Conservation (phyloP, 2,113 vertebrate genomes). For the Python bivittatus region DNA sequence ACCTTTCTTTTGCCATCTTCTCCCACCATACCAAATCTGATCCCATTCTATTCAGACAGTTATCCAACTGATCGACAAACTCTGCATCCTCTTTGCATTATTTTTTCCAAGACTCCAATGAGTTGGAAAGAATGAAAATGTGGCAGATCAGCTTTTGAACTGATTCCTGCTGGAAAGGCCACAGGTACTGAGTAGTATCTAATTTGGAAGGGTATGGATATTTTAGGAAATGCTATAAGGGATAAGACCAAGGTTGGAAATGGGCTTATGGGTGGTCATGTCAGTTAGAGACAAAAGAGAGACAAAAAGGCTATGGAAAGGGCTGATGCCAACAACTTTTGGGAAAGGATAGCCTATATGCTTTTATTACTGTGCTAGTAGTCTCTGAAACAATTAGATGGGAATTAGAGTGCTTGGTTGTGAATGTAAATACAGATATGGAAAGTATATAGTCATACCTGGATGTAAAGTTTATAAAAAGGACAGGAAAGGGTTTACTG, state of each 20-base stretch:
- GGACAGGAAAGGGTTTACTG: not conserved
- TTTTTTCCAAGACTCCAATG: not conserved
- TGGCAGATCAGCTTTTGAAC: not conserved
- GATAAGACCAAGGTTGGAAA: not conserved
- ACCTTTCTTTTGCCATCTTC: not conserved
- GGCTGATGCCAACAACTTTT: not conserved
- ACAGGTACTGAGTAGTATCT: not conserved
- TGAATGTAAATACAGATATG: not conserved
- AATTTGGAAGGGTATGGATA: not conserved
- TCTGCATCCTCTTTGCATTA: not conserved
- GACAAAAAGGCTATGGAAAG: not conserved
- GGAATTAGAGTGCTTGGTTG: not conserved
- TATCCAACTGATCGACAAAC: not conserved
- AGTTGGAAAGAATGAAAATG: not conserved
- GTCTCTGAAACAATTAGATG: not conserved
- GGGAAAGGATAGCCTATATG: not conserved
- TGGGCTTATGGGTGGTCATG: not conserved
- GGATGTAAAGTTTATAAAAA: not conserved
- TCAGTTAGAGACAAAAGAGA: not conserved
- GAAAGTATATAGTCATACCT: not conserved
- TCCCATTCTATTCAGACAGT: not conserved
- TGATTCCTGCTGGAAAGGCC: not conserved
- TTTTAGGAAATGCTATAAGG: not conserved
- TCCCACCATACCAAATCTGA: not conserved
- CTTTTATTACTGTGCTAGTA: not conserved